Evolutionary conservation across 2,113 vertebrate genomes (phyloP), one percentile per base, ranked within the genome.

Genomic region (Morone saxatilis): DNA sequence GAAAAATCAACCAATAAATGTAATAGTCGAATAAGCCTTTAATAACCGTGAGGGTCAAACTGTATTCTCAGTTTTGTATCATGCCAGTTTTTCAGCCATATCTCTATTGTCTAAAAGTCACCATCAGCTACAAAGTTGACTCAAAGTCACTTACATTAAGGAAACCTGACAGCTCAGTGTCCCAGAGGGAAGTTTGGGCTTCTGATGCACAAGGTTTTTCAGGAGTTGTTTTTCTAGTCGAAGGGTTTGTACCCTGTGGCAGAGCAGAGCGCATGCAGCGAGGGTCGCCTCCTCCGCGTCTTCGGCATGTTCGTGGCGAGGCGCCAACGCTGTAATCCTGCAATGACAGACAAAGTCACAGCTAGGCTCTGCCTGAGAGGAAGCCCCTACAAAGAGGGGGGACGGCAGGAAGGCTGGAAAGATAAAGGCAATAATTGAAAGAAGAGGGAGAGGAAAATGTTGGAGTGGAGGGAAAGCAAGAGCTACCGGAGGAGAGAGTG

Each of bases 271-370:
- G n/a, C 76, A 43, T 12, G 67, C 81, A 47, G 81, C 11, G 51
- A 72, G 84, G 88, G 80, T 87, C 78, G 71, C 86, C 77, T 87
- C 85, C 80, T 82, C 77, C 3, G 14, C 43, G 77, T 86, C 87
- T 87, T 62, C 25, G 31, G 68, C 78, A 38, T 83, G 88, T 89
- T 71, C 16, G 62, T 86, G 88, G 89, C 84, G 4, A 78, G 83
- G 48, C 25, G 86, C 91, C 89, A 88, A 62, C 1, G 47, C 71
- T 85, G 76, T 88, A 89, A 90, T 91, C 84, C 78, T 59, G 65
- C 88, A 89, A 80, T 90, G 91, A 90, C 91, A 88, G 90, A 91
- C 85, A 92, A 93, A 89, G 90, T 88, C 89, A 84, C 90, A 87
- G 89, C 59, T 10, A 85, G 88, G 85, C 78, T 89, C 84, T 80